phyloP scores from a whole-genome alignment of 2,113 vertebrate genomes.

The Synodontis membranacea region DNA sequence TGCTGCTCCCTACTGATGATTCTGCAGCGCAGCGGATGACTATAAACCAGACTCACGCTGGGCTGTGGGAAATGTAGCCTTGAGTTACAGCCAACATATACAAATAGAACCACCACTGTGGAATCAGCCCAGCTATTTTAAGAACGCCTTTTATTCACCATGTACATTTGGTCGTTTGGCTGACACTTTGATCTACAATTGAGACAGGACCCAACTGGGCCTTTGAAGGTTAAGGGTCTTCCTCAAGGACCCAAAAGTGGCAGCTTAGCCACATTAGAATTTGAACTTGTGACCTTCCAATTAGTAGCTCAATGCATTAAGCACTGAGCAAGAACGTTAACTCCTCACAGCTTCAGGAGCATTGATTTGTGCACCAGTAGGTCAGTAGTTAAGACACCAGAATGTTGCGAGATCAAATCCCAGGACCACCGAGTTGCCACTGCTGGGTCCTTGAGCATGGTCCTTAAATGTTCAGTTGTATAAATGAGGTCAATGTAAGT shows the following conservation, averaged over 20 bases:
- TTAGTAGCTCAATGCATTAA: not conserved
- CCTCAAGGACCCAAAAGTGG: not conserved
- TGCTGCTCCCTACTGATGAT: not conserved
- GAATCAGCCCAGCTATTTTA: not conserved
- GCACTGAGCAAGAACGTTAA: not conserved
- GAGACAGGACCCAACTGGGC: not conserved
- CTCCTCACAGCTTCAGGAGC: not conserved
- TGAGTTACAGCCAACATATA: not conserved
- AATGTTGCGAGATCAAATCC: not conserved
- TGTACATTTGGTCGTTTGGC: not conserved
- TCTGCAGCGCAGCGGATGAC: not conserved
- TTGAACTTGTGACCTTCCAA: not conserved
- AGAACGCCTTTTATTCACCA: not conserved
- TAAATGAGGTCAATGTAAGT: not conserved
- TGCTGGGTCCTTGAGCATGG: not conserved
- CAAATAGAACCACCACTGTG: not conserved
- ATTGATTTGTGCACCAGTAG: not conserved
- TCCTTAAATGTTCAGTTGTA: not conserved
- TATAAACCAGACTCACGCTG: constrained; percentile 22
- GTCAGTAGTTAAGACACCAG: not conserved
- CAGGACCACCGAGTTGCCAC: not conserved
- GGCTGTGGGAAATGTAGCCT: not conserved
- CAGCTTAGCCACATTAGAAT: not conserved
- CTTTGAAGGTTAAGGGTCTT: not conserved
- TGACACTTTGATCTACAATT: not conserved